These are phyloP conservation scores for Sitodiplosis mosellana DNA, from an alignment of 1,140 invertebrate genomes.

Conservation along the genomic window DNA sequence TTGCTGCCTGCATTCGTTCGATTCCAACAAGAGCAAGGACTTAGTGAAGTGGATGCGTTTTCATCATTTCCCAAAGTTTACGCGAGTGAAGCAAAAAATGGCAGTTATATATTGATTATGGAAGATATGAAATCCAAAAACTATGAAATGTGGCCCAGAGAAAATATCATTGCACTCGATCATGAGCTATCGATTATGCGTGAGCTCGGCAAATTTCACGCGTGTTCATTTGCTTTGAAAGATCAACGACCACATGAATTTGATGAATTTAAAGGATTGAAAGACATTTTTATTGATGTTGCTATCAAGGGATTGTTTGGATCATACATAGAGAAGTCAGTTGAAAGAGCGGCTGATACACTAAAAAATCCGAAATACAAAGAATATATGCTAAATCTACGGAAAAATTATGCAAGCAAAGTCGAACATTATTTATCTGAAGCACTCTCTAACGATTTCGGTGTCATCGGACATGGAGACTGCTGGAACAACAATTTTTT, in stretches of 20 bases:
- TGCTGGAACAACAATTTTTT: too few relatives aligned
- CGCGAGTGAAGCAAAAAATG: constrained; percentile 10
- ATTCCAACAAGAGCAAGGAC: constrained; percentile 10
- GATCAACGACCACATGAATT: constrained; percentile 13
- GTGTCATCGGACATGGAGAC: too few relatives aligned
- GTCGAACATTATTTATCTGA: too few relatives aligned
- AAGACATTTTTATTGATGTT: constrained; percentile 5
- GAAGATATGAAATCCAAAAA: constrained; percentile 23
- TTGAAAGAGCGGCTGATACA: too few relatives aligned
- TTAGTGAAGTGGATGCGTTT: constrained; percentile 7
- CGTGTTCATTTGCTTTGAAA: constrained; percentile 20
- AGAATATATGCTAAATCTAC: too few relatives aligned
- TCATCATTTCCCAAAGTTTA: constrained; percentile 11
- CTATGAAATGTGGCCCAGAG: constrained; percentile 15
- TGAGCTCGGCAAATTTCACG: constrained; percentile 25
- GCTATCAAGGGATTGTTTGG: too few relatives aligned
- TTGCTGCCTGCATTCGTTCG: constrained; percentile 11
- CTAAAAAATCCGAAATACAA: too few relatives aligned
- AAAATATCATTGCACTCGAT: constrained; percentile 19
- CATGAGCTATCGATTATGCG: constrained; percentile 17
- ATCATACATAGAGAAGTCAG: too few relatives aligned
- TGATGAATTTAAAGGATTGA: constrained; percentile 7
- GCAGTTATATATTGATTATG: constrained; percentile 20
- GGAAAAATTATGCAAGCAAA: too few relatives aligned
- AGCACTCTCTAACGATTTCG: too few relatives aligned